Conservation (phyloP, 2,888 invertebrate species). For the Chymomyza procnemis region DNA sequence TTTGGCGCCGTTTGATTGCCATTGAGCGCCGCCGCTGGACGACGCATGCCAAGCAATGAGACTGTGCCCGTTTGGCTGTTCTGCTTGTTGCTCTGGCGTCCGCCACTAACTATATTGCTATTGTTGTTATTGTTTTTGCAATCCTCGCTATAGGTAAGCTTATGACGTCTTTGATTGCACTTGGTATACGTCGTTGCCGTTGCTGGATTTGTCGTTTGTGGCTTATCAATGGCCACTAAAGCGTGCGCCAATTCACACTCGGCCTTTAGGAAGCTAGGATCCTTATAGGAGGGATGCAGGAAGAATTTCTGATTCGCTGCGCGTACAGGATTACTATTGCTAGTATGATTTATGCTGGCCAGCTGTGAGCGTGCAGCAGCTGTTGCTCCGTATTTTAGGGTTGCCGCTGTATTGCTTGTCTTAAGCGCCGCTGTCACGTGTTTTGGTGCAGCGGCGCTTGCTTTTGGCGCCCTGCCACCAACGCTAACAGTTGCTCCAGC, state of each 20-base stretch:
- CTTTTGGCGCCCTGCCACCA: constrained; percentile 5
- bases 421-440: constrained; percentile 13
- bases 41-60: constrained; percentile 69
- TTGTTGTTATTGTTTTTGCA: constrained; percentile 53
- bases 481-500: not conserved
- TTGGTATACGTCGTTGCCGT: not conserved
- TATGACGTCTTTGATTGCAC: constrained; percentile 8
- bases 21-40: constrained; percentile 55
- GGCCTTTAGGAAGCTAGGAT: constrained; percentile 76
- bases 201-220: not conserved
- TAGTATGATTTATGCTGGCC: not conserved
- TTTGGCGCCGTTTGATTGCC: constrained; percentile 53
- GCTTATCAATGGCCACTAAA: constrained; percentile 58
- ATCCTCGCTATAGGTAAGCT: constrained; percentile 20
- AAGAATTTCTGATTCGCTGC: constrained; percentile 73
- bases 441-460: constrained; percentile 6
- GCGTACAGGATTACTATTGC: constrained; percentile 65
- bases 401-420: not conserved
- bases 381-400: not conserved
- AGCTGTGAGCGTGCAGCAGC: not conserved
- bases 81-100: not conserved
- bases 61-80: not conserved
- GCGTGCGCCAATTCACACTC: constrained; percentile 78
- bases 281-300: constrained; percentile 72
- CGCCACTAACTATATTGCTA: constrained; percentile 30